These are phyloP conservation scores for Rhinoptilus africanus DNA, from an alignment of 2,113 vertebrate genomes.

Conservation along the genomic window DNA sequence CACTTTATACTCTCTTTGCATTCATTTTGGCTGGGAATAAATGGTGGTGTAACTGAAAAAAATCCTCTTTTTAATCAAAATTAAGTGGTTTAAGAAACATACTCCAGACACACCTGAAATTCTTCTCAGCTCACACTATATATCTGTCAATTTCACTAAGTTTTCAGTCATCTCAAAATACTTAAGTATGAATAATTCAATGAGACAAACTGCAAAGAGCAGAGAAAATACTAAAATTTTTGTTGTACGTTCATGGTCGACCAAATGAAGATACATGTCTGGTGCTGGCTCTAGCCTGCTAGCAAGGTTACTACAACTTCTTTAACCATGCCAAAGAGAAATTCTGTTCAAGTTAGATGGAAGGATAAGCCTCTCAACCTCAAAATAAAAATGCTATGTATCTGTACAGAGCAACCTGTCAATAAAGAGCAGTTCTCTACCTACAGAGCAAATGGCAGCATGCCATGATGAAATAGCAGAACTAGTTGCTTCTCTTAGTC, in stretches of 20 bases:
- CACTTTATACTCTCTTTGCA: background rate
- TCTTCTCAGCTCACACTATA: background rate
- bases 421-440: background rate
- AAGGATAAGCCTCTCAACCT: background rate
- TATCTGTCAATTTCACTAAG: background rate
- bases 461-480: background rate
- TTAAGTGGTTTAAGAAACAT: background rate
- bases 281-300: background rate
- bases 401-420: background rate
- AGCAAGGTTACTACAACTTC: background rate
- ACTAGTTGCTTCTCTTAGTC: background rate
- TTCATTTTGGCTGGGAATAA: background rate
- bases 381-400: background rate
- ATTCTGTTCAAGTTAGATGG: background rate
- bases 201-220: background rate
- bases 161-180: background rate
- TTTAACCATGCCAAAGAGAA: background rate
- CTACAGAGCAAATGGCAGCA: background rate
- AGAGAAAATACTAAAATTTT: background rate
- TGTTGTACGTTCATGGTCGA: background rate
- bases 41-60: background rate
- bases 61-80: background rate
- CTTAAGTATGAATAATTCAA: background rate
- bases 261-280: background rate
- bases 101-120: background rate